Percentiles rank a stretch among this genome's conserved stretches.
Evolutionary conservation across 1,140 invertebrate genomes (phyloP).

Genomic region (Drosophila miranda): DNA sequence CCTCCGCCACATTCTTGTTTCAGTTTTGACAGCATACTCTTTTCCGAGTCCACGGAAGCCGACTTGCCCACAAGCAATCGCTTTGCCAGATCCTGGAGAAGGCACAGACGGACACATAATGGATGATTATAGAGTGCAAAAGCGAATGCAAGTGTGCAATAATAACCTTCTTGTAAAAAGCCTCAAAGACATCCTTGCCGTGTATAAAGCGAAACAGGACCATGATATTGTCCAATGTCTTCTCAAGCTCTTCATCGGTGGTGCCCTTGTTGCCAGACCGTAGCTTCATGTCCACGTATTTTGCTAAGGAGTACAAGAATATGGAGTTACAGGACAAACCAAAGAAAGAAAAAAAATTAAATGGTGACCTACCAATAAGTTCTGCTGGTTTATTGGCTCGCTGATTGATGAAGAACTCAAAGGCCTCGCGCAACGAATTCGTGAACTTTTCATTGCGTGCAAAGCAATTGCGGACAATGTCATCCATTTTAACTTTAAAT

Average conservation of each 20-base stretch:
- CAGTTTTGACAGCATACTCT: constrained; percentile 99
- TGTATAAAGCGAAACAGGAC: constrained; percentile 99
- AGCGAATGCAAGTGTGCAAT: neutral
- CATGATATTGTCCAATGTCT: constrained; percentile 99
- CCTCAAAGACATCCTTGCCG: constrained; percentile 99
- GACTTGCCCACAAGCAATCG: constrained; percentile 98
- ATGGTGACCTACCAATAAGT: constrained; percentile 91
- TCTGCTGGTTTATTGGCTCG: constrained; percentile 99
- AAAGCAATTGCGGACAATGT: constrained; percentile 96
- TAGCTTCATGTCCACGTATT: constrained; percentile 98
- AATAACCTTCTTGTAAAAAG: constrained; percentile 97
- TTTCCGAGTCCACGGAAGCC: constrained; percentile 99
- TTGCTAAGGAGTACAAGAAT: constrained; percentile 87
- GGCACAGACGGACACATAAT: too few species aligned
- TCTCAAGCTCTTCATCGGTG: constrained; percentile 98
- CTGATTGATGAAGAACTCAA: constrained; percentile 99
- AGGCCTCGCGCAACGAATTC: constrained; percentile 98
- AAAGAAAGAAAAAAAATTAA: neutral
- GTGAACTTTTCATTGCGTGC: constrained; percentile 97
- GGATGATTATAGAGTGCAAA: neutral
- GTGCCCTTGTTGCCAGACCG: constrained; percentile 98
- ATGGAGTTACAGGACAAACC: constrained; percentile 42
- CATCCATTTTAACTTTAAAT: constrained; percentile 99
- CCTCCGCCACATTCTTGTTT: constrained; percentile 99
- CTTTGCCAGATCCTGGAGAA: constrained; percentile 93